Base-by-base conservation (phyloP, 2,113 vertebrate species). In the Capreolus pygargus region DNA sequence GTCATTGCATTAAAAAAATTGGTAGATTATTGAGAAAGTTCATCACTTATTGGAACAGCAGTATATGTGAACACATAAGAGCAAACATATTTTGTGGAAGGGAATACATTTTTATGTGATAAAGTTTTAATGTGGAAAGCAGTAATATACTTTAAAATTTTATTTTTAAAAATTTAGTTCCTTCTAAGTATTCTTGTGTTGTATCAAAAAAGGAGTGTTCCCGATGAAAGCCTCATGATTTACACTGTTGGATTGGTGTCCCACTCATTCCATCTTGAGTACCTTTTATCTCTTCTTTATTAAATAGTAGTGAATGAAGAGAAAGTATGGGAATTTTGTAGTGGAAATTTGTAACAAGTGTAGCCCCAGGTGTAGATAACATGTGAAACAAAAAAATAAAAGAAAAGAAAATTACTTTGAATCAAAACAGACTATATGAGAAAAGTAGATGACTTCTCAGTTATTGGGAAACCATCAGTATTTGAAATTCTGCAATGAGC, bases 161-260 rank as follows among this genome's bases (percentile, higher is more conserved):
- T n/a, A 6, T 92, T 90, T 92, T 27, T 39, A 81, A 39, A 91
- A 21, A n/a, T 88, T 23, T 87, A 39, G 8, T 45, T 91, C 88
- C 39, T 78, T 67, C 8, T 92, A 67, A 54, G 12, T 45, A 61
- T 55, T 27, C 82, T 89, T 50, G 27, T 86, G 7, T 45, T 76
- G 2, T 28, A 57, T 52, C 81, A 52, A 88, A 94, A 94, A 95
- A 45, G 0, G 7, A 79, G 5, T 33, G 1, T 45, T 82, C 12
- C 14, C 27, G 3, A 39, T n/a, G 25, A 89, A 89, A 89, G 9
- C 1, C 3, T 74, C 6, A 3, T 83, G 47, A 27, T 70, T 33
- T 12, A 17, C 33, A 45, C 5, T n/a, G 16, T 14, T 74, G 70
- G 36, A 1, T 7, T n/a, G 0, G 1, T 1, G 83, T 64, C 3